Evolutionary conservation across 2,113 vertebrate species (phyloP), one percentile per base, ranked within the genome.

Genomic region (Cairina moschata): DNA sequence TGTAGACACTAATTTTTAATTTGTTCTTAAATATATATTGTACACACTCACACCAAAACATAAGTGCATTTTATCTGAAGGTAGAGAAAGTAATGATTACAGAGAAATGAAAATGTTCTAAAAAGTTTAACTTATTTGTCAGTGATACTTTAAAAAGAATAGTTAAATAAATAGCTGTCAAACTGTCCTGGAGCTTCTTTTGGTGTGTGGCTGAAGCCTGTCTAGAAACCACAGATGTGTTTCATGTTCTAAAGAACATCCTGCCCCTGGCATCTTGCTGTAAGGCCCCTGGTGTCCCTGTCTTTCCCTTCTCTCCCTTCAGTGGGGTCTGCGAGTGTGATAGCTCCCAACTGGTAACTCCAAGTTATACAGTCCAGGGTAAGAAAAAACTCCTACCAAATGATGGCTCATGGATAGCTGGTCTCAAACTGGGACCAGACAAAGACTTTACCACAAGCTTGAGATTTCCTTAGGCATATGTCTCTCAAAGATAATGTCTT

Each of bases 61-160:
- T 7, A 74, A 86, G 58, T 17, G 1, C 13, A 8, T 54, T 82
- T 81, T 86, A 52, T 81, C 28, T 13, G 40, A 38, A 26, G 20
- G 6, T 60, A 23, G 48, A 20, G 31, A 31, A 17, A 50, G 22
- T 48, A 83, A 50, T 66, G 18, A 40, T 83, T 89, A 83, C 84
- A n/a, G n/a, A 87, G 44, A 68, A 73, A 36, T 44, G 28, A 77
- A 16, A 38, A 2, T n/a, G 11, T 76, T 84, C 50, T 69, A 58
- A 79, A 83, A 85, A 73, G 9, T 69, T 80, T 79, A 83, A 58
- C 66, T 82, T 88, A 31, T 85, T 88, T 91, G 38, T 85, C n/a
- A 59, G 28, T 20, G 17, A 58, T 42, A 79, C 59, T 92, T 93
- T 32, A 95, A 95, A 93, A 88, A 31, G 83, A 90, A 74, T 74